Evolutionary conservation across 2,113 vertebrate genomes (phyloP).

Genomic region (Corvus hawaiiensis): DNA sequence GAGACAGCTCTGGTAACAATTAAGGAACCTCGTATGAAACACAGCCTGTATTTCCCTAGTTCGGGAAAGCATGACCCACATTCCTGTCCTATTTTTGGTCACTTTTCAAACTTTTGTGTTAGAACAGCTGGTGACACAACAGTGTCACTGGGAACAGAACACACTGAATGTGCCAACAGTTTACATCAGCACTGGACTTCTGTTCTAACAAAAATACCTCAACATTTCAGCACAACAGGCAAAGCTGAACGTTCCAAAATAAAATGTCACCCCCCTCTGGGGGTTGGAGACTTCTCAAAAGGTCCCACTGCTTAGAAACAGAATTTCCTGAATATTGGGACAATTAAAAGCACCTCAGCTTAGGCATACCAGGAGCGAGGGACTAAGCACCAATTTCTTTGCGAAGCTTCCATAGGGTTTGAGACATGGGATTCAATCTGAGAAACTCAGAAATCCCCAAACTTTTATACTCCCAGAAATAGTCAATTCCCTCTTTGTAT

Average conservation of each 20-base stretch:
- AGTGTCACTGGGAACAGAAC: background rate
- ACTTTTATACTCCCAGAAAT: background rate
- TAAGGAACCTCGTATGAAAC: background rate
- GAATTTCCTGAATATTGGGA: background rate
- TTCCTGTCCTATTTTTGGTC: background rate
- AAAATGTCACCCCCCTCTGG: background rate
- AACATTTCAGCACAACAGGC: background rate
- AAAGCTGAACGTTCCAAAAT: background rate
- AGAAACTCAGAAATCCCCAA: background rate
- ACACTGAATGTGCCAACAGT: background rate
- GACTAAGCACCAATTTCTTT: background rate
- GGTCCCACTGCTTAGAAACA: background rate
- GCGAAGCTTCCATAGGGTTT: background rate
- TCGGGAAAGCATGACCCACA: background rate
- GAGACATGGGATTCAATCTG: background rate
- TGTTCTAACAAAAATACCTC: background rate
- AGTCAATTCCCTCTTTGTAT: background rate
- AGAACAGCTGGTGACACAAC: background rate
- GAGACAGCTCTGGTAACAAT: background rate
- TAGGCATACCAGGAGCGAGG: accelerated
- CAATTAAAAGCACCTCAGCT: background rate
- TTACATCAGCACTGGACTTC: background rate
- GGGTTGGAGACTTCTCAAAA: background rate
- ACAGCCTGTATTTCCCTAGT: background rate
- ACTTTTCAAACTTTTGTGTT: background rate